Conservation (phyloP, 2,113 vertebrate species). For the Gasterosteus nipponicus region DNA sequence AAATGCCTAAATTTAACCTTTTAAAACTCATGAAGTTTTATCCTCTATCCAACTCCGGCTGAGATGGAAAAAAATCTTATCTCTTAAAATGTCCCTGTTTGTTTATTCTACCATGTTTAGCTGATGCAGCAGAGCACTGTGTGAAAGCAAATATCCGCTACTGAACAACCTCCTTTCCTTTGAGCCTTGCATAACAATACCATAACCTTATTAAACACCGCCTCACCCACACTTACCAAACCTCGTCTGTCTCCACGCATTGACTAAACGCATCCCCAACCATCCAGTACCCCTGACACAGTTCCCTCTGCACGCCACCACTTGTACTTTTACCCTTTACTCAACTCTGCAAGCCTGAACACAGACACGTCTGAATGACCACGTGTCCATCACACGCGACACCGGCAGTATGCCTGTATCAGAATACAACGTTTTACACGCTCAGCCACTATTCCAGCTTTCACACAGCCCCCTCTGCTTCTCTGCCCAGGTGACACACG, state of each 20-base stretch:
- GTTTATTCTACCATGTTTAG: constrained; percentile 10
- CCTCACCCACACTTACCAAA: neutral
- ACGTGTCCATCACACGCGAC: neutral
- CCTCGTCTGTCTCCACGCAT: neutral
- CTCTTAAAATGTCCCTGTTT: constrained; percentile 7
- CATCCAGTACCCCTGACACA: neutral
- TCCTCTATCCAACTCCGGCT: neutral
- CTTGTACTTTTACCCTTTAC: neutral
- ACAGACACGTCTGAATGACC: neutral
- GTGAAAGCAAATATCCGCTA: neutral
- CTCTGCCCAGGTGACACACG: neutral
- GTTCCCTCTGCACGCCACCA: neutral
- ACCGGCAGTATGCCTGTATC: neutral
- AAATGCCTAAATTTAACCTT: constrained; percentile 15
- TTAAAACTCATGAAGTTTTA: neutral
- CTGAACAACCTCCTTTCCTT: neutral
- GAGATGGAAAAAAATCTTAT: neutral
- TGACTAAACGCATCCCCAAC: neutral
- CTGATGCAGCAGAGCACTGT: neutral
- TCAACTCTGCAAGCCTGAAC: neutral
- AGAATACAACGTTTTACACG: neutral
- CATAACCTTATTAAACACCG: neutral
- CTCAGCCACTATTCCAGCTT: neutral
- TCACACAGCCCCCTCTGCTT: neutral
- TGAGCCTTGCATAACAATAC: neutral